Evolutionary conservation across 2,797 vertebrate genomes (phyloP).

Genomic region (Setipinna tenuifilis): DNA sequence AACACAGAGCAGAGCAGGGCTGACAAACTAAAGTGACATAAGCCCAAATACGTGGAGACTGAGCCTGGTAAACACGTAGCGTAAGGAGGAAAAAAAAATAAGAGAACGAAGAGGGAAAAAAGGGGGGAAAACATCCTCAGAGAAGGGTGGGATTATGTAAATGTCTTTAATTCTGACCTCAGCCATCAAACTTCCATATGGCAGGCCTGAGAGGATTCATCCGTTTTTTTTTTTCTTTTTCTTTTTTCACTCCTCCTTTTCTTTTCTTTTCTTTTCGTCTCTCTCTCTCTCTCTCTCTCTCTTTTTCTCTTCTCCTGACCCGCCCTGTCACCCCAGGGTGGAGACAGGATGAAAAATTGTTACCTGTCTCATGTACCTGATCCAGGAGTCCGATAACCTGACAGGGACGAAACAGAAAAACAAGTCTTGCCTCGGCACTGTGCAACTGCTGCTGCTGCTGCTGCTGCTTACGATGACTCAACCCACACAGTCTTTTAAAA

Average conservation of each 20-base stretch:
- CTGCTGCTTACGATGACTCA: not conserved
- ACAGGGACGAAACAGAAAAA: constrained; percentile 46
- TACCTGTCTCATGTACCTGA: constrained; percentile 75
- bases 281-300: not conserved
- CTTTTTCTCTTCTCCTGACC: constrained; percentile 20
- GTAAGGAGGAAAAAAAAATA: constrained; percentile 36
- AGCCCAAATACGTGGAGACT: constrained; percentile 47
- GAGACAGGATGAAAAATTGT: constrained; percentile 58
- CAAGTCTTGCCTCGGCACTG: constrained; percentile 15
- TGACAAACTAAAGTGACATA: constrained; percentile 61
- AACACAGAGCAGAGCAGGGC: constrained; percentile 53
- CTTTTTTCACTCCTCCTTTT: not conserved
- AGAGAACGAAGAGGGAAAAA: not conserved
- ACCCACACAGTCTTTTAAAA: not conserved
- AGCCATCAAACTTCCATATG: constrained; percentile 65
- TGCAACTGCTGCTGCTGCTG: constrained; percentile 9
- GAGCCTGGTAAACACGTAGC: constrained; percentile 51
- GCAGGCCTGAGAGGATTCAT: constrained; percentile 54
- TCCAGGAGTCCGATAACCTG: constrained; percentile 72
- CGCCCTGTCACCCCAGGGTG: constrained; percentile 56
- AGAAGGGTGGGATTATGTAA: constrained; percentile 51
- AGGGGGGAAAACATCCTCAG: constrained; percentile 34
- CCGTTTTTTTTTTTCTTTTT: constrained; percentile 54
- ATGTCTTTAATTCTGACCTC: constrained; percentile 63
- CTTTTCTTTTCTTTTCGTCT: not conserved